phyloP scores from a whole-genome alignment of 2,888 invertebrate species.

The Anthophora plumipes region DNA sequence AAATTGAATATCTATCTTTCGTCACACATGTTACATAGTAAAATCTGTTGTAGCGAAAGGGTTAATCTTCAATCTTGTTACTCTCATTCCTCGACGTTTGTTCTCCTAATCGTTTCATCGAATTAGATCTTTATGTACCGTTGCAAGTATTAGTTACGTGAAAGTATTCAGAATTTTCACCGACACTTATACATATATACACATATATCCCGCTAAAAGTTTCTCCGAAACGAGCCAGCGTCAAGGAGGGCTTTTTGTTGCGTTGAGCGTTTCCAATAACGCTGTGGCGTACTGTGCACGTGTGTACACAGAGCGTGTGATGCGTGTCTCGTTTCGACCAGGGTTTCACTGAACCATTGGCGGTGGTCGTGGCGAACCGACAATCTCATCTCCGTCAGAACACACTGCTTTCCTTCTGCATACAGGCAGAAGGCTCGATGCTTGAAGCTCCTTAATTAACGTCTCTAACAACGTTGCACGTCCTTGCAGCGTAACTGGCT shows the following conservation, averaged over 20 bases:
- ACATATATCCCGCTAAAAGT: background rate
- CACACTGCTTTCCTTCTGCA: conserved; percentile 46
- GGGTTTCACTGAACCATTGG: conserved; percentile 45
- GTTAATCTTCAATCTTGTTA: conserved; percentile 11
- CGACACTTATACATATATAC: too few relatives aligned
- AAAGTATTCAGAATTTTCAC: conserved; percentile 6
- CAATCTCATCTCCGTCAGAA: conserved; percentile 68
- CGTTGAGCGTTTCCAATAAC: conserved; percentile 36
- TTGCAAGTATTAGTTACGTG: background rate
- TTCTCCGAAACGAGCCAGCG: background rate
- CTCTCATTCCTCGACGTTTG: background rate
- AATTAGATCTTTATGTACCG: background rate
- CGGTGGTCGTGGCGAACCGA: conserved; percentile 55
- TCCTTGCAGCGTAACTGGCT: conserved; percentile 45
- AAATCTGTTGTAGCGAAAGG: too few relatives aligned
- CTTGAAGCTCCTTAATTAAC: conserved; percentile 69
- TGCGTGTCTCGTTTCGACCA: conserved; percentile 42
- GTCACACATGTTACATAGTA: too few relatives aligned
- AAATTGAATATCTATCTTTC: too few relatives aligned
- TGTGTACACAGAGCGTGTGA: conserved; percentile 23
- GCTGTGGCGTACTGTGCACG: background rate
- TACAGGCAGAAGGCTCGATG: conserved; percentile 32
- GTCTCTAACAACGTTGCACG: conserved; percentile 64
- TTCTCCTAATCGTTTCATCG: background rate
- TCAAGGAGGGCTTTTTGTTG: conserved; percentile 39